A percentile compares a stretch with the other conserved stretches of the same genome.
Evolutionary conservation across 2,888 invertebrate genomes (phyloP).

Genomic region (Panzeria rudis): DNA sequence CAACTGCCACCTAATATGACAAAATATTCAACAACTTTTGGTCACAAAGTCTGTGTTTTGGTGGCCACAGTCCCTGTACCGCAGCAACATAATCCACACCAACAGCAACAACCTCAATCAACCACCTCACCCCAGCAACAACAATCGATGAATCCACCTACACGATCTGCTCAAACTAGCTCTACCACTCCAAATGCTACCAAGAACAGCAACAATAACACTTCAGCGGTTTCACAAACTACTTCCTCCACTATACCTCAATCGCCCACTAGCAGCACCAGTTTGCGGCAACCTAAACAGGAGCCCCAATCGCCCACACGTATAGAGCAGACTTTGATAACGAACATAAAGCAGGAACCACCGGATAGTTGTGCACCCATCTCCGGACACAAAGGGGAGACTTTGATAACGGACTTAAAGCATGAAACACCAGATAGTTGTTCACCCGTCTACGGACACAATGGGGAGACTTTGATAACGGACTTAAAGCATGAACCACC

Average conservation of each 20-base stretch:
- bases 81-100: constrained; percentile 74
- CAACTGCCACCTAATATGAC: constrained; percentile 82
- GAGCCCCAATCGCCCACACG: constrained; percentile 82
- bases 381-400: no score
- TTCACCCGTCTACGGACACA: constrained; percentile 79
- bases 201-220: constrained; percentile 15
- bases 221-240: constrained; percentile 57
- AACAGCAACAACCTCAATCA: constrained; percentile 71
- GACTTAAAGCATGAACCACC: constrained; percentile 82
- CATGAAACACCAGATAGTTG: constrained; percentile 81
- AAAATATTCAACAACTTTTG: constrained; percentile 79
- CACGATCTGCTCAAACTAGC: constrained; percentile 67
- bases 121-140: constrained; percentile 74
- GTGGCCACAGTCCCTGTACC: constrained; percentile 71
- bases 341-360: constrained; percentile 82
- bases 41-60: no score
- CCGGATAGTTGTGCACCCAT: constrained; percentile 77
- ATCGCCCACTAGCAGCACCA: constrained; percentile 61
- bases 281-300: constrained; percentile 79
- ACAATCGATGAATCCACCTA: constrained; percentile 55
- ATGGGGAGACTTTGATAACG: constrained; percentile 77
- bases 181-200: constrained; percentile 51
- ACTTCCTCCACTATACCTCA: constrained; percentile 46
- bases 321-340: constrained; percentile 77
- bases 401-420: no score